Conservation (phyloP, 2,888 invertebrate genomes). For the Podabrus alpinus region DNA sequence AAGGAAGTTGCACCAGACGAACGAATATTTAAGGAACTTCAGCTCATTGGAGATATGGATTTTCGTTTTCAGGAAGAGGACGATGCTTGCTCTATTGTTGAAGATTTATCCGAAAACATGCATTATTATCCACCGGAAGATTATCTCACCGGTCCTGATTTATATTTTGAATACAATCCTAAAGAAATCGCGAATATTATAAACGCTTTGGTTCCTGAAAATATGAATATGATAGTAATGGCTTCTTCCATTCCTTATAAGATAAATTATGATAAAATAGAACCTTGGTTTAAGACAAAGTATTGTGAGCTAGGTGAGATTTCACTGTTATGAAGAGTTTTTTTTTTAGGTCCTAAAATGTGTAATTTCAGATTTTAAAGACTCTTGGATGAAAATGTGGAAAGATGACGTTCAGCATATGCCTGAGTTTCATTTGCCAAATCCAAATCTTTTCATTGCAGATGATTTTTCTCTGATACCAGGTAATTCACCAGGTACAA, state of each 20-base stretch:
- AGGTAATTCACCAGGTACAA: slow-evolving; percentile 48
- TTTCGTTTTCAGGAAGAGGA: slow-evolving; percentile 74
- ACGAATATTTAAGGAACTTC: slow-evolving; percentile 72
- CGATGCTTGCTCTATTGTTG: slow-evolving; percentile 76
- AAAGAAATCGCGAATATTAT: slow-evolving; percentile 62
- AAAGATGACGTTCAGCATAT: slow-evolving; percentile 59
- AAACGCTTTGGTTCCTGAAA: slow-evolving; percentile 65
- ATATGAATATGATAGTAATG: slow-evolving; percentile 72
- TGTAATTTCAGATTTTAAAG: slow-evolving; percentile 60
- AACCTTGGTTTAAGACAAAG: slow-evolving; percentile 84
- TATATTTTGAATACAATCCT: slow-evolving; percentile 79
- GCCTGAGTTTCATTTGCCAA: slow-evolving; percentile 68
- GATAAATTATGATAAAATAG: slow-evolving; percentile 65
- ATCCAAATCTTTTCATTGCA: slow-evolving; percentile 74
- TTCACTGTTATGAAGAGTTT: neutral
- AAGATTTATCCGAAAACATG: slow-evolving; percentile 76
- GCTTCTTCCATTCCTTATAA: slow-evolving; percentile 63
- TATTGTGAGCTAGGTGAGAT: slow-evolving; percentile 65
- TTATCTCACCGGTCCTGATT: slow-evolving; percentile 74
- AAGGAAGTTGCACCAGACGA: slow-evolving; percentile 68
- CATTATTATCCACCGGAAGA: slow-evolving; percentile 79
- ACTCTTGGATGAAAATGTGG: slow-evolving; percentile 69
- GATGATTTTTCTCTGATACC: slow-evolving; percentile 68
- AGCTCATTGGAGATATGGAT: slow-evolving; percentile 74
- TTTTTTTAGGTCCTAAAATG: neutral